A percentile compares a stretch with the other conserved stretches of the same genome.
Conservation (phyloP, 1,140 invertebrate species). For the Temnothorax curvispinosus region DNA sequence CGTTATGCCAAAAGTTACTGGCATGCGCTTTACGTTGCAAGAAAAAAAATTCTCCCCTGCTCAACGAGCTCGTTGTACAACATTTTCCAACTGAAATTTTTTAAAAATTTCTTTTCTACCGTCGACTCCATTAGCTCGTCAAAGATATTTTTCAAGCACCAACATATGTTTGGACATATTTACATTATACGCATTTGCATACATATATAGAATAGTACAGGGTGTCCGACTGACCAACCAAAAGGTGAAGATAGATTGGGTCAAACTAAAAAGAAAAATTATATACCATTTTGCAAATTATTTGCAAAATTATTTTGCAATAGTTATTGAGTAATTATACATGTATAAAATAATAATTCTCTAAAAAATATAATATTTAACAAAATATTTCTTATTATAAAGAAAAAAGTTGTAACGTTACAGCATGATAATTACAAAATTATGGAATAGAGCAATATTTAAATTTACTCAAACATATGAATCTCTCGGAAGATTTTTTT, state of each 20-base stretch:
- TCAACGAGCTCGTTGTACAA: conserved; percentile 23
- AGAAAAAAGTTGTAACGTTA: background rate
- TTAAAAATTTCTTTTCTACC: conserved; percentile 18
- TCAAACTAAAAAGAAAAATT: too few relatives aligned
- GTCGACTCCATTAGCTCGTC: conserved; percentile 12
- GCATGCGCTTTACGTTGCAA: conserved; percentile 49
- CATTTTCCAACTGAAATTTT: conserved; percentile 49
- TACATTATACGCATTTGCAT: background rate
- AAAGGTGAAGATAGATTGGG: too few relatives aligned
- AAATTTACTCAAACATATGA: background rate
- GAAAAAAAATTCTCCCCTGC: conserved; percentile 12
- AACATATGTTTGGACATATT: background rate
- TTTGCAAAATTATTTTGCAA: too few relatives aligned
- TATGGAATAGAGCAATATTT: background rate
- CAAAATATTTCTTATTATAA: background rate
- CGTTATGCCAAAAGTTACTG: conserved; percentile 54
- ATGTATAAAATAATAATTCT: background rate
- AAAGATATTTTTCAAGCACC: conserved; percentile 18
- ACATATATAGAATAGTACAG: too few relatives aligned
- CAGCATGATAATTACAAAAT: background rate
- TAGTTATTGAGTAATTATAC: too few relatives aligned
- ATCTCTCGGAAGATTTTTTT: background rate
- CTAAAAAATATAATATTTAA: background rate
- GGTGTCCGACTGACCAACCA: too few relatives aligned
- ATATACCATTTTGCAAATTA: too few relatives aligned